Base-by-base conservation (phyloP, 2,113 vertebrate species). In the Apodemus speciosus region DNA sequence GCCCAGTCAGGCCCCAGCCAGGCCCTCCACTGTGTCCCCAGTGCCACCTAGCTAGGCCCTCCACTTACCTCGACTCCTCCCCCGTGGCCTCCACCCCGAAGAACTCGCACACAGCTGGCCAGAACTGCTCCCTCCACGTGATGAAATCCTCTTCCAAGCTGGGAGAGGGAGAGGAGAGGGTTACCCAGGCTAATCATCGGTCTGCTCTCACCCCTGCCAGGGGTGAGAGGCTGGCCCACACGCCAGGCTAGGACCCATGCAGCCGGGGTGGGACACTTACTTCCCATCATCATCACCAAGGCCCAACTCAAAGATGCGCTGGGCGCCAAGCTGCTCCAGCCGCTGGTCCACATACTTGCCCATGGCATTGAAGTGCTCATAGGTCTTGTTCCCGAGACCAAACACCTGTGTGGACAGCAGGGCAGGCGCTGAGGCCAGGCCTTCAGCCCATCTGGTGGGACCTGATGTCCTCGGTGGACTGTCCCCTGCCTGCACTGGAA, bases 71-170 rank as follows among this genome's bases (percentile, higher is more conserved):
- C 91, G 99, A 99, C n/a, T 99, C 99, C 25, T 99, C 99, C 95
- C 99, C 99, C 0, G 98, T 99, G 20, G 99, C 99, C 95, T 99
- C 99, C 76, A 99, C 99, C 4, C 99, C 99, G 0, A 99, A 99
- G 97, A 99, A 99, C 93, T 99, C 99, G 4, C 99, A 99, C 93
- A 99, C 98, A 0, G 99, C 99, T 0, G 99, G 99, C 99, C 99
- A 99, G 98, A 99, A 99, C 98, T 99, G 99, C 97, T 99, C 99
- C 49, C 99, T 98, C 99, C 99, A 99, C 0, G 99, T 99, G 96
- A 99, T 98, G 92, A 99, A 99, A 83, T 99, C 99, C 95, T 99
- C 99, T 92, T 99, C 99, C 96, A 99, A 96, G 97, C 99, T 99
- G 94, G 94, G 35, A 0, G 88, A 86, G 14, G 15, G 23, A 58